Evolutionary conservation across 2,888 invertebrate species (phyloP), one percentile per base, ranked within the genome.

Genomic region (Pterostichus madidus): DNA sequence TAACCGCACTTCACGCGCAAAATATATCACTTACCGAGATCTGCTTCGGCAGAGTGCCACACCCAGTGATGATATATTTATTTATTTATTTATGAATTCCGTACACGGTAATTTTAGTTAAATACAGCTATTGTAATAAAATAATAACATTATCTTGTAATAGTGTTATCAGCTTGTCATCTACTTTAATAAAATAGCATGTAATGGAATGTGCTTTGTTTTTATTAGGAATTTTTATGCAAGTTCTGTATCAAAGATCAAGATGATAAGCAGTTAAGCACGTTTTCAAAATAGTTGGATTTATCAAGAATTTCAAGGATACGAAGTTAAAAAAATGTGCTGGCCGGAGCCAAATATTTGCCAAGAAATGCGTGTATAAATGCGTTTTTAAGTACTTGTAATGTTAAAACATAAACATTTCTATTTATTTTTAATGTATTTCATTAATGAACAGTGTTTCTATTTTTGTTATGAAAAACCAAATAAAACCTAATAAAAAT

Each of bases 281-380:
- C 56, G 56, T 56, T 17, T 56, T 56, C 17, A 56, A 13, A 56
- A 56, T 56, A 56, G 15, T 13, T 56, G 15, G 2, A 17, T 17
- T 56, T 56, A 56, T 56, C 56, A 56, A 56, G 56, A 56, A 56
- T 56, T 56, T 56, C 56, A 56, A 56, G 56, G 56, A 56, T 17
- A 49, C 11, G 49, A 56, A 56, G 1, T 11, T 52, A 52, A 56
- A 56, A 56, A 56, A 56, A 17, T 56, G 15, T 17, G 2, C 6
- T 5, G 13, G 56, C 17, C 8, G 17, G 2, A 17, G 56, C 56
- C 56, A 56, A 56, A 17, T 56, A 56, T 56, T 56, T 56, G 56
- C 56, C 13, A 10, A 49, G 49, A 39, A 39, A 39, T 39, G 39
- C 5, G 5, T 3, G 39, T 7, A 3, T 39, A 56, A 56, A 56